phyloP scores from a whole-genome alignment of 2,797 vertebrate species.

The Harpagifer antarcticus region DNA sequence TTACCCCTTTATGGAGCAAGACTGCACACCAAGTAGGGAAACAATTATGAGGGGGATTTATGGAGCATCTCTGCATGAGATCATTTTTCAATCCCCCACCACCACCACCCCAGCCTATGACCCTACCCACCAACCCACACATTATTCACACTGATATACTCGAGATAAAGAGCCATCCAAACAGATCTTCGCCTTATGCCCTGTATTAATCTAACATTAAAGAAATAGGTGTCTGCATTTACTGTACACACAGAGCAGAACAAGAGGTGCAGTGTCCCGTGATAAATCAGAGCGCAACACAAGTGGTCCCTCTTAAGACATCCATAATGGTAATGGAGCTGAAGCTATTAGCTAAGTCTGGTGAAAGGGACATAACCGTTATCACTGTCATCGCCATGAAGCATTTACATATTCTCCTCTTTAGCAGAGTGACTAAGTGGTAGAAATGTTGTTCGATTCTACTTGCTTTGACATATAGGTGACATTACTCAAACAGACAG shows the following conservation, averaged over 20 bases:
- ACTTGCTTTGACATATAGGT: slow-evolving; percentile 22
- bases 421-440: slow-evolving; percentile 23
- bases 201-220: slow-evolving; percentile 59
- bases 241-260: slow-evolving; percentile 41
- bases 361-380: slow-evolving; percentile 57
- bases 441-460: background rate
- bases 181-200: slow-evolving; percentile 50
- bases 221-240: slow-evolving; percentile 39
- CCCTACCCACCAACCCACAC: slow-evolving; percentile 42
- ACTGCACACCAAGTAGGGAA: slow-evolving; percentile 78
- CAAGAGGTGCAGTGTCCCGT: slow-evolving; percentile 3
- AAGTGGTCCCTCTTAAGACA: slow-evolving; percentile 55
- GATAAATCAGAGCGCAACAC: slow-evolving; percentile 51
- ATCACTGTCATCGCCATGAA: slow-evolving; percentile 27
- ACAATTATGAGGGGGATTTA: slow-evolving; percentile 86
- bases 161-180: slow-evolving; percentile 65
- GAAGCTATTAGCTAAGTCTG: slow-evolving; percentile 53
- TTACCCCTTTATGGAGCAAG: slow-evolving; percentile 80
- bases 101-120: slow-evolving; percentile 50
- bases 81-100: slow-evolving; percentile 72
- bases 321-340: slow-evolving; percentile 57
- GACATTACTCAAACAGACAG: slow-evolving; percentile 5
- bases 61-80: slow-evolving; percentile 74
- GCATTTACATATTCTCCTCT: slow-evolving; percentile 37
- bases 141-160: slow-evolving; percentile 72